Percentiles rank a stretch among this genome's conserved stretches.
These are phyloP conservation scores for Phalacrocorax pelagicus DNA, from an alignment of 2,113 vertebrate genomes.

Conservation along the genomic window DNA sequence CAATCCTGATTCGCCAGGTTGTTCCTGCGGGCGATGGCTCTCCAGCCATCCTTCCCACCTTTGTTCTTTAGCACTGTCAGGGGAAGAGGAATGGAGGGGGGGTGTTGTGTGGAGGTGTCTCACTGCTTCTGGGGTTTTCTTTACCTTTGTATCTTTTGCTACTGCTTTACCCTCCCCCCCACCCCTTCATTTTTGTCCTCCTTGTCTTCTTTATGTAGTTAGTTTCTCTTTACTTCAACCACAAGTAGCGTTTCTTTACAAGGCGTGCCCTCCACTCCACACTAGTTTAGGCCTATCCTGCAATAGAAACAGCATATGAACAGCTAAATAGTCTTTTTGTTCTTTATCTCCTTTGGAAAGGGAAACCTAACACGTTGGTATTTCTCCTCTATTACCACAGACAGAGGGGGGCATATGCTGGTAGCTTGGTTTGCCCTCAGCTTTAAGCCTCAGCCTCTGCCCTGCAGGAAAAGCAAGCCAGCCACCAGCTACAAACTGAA, in stretches of 20 bases:
- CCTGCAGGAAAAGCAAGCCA: neutral
- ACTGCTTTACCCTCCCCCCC: neutral
- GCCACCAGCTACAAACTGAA: fast-evolving
- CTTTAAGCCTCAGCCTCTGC: neutral
- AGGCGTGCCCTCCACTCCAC: fast-evolving
- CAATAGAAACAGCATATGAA: neutral
- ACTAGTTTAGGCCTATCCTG: neutral
- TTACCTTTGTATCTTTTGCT: neutral
- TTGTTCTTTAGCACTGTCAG: neutral
- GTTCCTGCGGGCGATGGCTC: fast-evolving
- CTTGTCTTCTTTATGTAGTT: neutral
- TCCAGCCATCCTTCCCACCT: neutral
- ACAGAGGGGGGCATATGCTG: neutral
- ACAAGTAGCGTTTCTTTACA: neutral
- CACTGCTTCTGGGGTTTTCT: neutral
- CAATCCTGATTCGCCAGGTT: neutral
- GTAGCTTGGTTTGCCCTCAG: neutral
- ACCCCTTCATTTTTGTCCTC: neutral
- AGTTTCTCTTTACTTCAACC: neutral
- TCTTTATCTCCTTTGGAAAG: neutral
- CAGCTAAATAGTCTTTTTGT: neutral
- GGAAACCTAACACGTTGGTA: no score
- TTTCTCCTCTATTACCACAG: neutral
- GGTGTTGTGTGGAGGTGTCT: neutral
- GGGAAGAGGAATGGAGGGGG: neutral